phyloP scores from a whole-genome alignment of 2,888 invertebrate species.

The Cosmia pyralina region DNA sequence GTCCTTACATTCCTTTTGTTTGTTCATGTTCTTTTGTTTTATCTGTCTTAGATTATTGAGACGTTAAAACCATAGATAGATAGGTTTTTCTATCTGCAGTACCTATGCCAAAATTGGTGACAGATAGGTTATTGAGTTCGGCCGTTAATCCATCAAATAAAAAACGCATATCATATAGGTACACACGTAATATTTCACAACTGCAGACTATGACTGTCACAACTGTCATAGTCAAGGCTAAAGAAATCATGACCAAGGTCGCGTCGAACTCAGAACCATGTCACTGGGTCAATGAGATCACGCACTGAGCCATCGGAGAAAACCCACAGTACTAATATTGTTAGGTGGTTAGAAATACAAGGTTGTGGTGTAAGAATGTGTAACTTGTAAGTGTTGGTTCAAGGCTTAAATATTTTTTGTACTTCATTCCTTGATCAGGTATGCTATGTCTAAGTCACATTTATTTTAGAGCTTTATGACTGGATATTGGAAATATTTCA shows the following conservation, averaged over 20 bases:
- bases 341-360: slow-evolving; percentile 20
- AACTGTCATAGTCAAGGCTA: slow-evolving; percentile 36
- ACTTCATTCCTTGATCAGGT: not conserved
- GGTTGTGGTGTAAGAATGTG: slow-evolving; percentile 14
- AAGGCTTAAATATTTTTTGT: not conserved
- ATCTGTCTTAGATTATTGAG: too few species aligned
- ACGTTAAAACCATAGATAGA: too few species aligned
- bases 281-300: slow-evolving; percentile 57
- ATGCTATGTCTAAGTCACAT: not conserved
- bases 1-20: too few species aligned
- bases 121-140: too few species aligned
- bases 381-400: slow-evolving; percentile 1
- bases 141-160: not conserved
- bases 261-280: slow-evolving; percentile 32
- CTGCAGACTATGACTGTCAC: not conserved
- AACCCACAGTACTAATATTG: slow-evolving; percentile 19
- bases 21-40: too few species aligned
- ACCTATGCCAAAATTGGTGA: too few species aligned
- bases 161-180: not conserved
- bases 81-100: too few species aligned
- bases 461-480: not conserved
- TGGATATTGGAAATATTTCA: too few species aligned
- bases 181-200: slow-evolving; percentile 37
- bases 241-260: slow-evolving; percentile 49
- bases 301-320: slow-evolving; percentile 37